Evolutionary conservation across 2,888 invertebrate species (phyloP).

Genomic region (Lasioglossum villosulum): DNA sequence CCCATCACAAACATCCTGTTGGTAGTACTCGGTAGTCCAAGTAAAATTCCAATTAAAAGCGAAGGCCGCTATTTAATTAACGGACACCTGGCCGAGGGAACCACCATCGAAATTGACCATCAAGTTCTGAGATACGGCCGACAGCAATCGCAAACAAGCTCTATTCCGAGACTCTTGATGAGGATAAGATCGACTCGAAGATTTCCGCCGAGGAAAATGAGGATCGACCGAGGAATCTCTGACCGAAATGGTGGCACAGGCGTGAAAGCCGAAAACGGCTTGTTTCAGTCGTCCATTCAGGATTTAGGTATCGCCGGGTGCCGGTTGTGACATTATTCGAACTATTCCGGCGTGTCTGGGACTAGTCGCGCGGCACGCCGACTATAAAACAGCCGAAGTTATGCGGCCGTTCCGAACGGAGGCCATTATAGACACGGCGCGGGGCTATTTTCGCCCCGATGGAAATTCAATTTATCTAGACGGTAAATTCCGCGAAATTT

Average conservation of each 20-base stretch:
- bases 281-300: not conserved
- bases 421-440: conserved; percentile 32
- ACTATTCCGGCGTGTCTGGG: conserved; percentile 26
- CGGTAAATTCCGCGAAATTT: conserved; percentile 46
- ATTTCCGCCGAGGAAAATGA: not conserved
- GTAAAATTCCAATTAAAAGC: not conserved
- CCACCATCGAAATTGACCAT: not conserved
- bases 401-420: conserved; percentile 25
- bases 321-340: conserved; percentile 20
- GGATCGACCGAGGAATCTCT: not conserved
- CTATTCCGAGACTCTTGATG: not conserved
- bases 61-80: not conserved
- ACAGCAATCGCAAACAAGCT: not conserved
- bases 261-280: conserved; percentile 5
- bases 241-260: not conserved
- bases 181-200: not conserved
- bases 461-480: conserved; percentile 53
- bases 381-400: conserved; percentile 44
- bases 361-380: conserved; percentile 16
- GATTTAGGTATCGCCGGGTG: conserved; percentile 11
- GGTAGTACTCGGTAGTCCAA: not conserved
- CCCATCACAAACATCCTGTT: not conserved
- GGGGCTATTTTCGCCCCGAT: conserved; percentile 44
- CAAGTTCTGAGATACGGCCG: not conserved
- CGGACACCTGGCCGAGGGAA: too few relatives aligned